Evolutionary conservation across 1,140 invertebrate genomes (phyloP), one percentile per base, ranked within the genome.

Genomic region (Sitobion miscanthi): DNA sequence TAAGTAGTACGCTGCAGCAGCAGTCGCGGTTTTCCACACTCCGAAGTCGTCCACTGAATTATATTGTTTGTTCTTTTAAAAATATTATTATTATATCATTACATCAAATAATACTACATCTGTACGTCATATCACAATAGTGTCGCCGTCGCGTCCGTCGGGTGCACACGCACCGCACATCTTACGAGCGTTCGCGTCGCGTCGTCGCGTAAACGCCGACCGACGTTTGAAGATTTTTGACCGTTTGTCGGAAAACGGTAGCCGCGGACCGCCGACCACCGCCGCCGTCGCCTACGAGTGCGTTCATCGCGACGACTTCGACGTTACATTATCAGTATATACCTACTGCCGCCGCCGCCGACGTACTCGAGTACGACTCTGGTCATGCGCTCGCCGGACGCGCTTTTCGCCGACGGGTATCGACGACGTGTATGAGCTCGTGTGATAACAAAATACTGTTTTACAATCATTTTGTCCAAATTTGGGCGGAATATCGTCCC

Each of bases 241-340:
- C 25, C 25, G 57, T 62, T 62, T 62, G 57, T n/a, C 88, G 88
- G 52, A 90, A 90, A 90, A 90, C 88, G 35, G 88, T 90, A 42
- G 52, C 35, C 88, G 54, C 35, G 20, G 20, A 35, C 52, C 88
- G 88, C 35, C 14, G 77, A 35, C 21, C 21, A 20, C 20, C n/a
- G 35, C 35, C n/a, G 87, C 25, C 7, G 35, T 6, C n/a, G 35
- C 35, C n/a, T 52, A 11, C 88, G 20, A n/a, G 47, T 52, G 88
- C 45, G 7, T 90, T 45, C 49, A n/a, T 35, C n/a, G 88, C 14
- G 21, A 47, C 25, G 35, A 86, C 54, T 77, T 35, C 11, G 1
- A 77, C 11, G 11, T 35, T n/a, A n/a, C 62, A n/a, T 9, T 30
- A 69, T 69, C 7, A 77, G 2, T 23, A 35, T 77, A 77, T 35